Evolutionary conservation across 2,888 invertebrate genomes (phyloP), one percentile per base, ranked within the genome.

Genomic region (Notodonta dromedarius): DNA sequence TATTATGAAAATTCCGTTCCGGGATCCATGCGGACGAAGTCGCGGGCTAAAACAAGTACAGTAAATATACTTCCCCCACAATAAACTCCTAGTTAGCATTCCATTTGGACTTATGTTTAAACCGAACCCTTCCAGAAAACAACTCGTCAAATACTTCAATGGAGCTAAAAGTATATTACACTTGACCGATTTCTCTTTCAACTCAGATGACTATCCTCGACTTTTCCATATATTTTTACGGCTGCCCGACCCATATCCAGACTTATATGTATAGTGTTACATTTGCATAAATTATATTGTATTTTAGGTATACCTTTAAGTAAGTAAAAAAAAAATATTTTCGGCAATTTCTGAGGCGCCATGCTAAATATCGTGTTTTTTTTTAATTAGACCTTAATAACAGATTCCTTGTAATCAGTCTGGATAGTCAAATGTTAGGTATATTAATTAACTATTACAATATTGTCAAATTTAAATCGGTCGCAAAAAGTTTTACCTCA

Each of bases 151-250:
- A 69, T 68, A 61, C 60, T 58, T 50, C 61, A 63, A 75, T 68
- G 67, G 67, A 62, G 65, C 58, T 60, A 71, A 70, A 68, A 66
- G 60, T 71, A 63, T 59, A 58, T 70, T 62, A 64, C 71, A 63
- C 71, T 71, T 78, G 70, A 73, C 69, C 69, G 71, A 60, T 32
- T 79, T 71, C 61, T 56, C 66, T 79, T 79, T 76, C 67, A 76
- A 73, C 73, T 70, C 56, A 59, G 67, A 65, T 65, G 67, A 58
- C 57, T 67, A 64, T 67, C 58, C 60, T 62, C 58, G 67, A 64
- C 66, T 64, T 65, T 72, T 67, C 57, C 60, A 72, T 66, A 67
- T 73, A 74, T 73, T 66, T 70, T 71, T 72, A 69, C 61, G 62
- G 66, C 39, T 68, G 54, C 50, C 58, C 62, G 67, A 77, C 72